Conservation (phyloP, 53 echinoderm and acorn worm species). For the Antedon mediterranea region DNA sequence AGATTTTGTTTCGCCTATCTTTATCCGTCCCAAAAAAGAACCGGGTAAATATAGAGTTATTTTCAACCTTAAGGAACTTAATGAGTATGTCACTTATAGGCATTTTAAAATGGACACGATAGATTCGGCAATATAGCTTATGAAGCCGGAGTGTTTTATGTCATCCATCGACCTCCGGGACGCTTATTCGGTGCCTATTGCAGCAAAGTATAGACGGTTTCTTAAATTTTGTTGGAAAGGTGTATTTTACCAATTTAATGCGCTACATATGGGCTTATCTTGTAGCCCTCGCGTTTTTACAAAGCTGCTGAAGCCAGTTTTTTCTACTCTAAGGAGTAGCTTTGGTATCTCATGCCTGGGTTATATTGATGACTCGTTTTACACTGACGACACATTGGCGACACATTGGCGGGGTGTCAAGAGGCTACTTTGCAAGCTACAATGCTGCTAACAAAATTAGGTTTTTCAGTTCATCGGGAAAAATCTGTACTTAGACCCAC, state of each 20-base stretch:
- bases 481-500: background rate
- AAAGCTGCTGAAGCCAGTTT: slow-evolving; percentile 24
- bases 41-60: slow-evolving; percentile 11
- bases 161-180: slow-evolving; percentile 46
- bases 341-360: background rate
- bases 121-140: slow-evolving; percentile 1
- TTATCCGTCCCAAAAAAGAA: slow-evolving; percentile 18
- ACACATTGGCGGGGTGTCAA: background rate
- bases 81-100: background rate
- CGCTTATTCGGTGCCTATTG: slow-evolving; percentile 34
- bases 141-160: slow-evolving; percentile 18
- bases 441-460: background rate
- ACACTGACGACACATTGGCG: background rate
- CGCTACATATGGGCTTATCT: slow-evolving; percentile 22
- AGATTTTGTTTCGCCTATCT: slow-evolving; percentile 18
- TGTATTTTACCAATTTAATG: slow-evolving; percentile 22
- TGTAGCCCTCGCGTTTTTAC: slow-evolving; percentile 27
- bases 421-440: background rate
- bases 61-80: background rate
- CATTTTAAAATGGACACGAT: slow-evolving; percentile 26
- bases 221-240: slow-evolving; percentile 25
- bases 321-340: background rate
- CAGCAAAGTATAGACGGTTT: slow-evolving; percentile 3
- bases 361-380: background rate
- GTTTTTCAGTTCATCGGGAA: background rate